phyloP scores from a whole-genome alignment of 2,888 invertebrate species.

The Penaeus monodon region DNA sequence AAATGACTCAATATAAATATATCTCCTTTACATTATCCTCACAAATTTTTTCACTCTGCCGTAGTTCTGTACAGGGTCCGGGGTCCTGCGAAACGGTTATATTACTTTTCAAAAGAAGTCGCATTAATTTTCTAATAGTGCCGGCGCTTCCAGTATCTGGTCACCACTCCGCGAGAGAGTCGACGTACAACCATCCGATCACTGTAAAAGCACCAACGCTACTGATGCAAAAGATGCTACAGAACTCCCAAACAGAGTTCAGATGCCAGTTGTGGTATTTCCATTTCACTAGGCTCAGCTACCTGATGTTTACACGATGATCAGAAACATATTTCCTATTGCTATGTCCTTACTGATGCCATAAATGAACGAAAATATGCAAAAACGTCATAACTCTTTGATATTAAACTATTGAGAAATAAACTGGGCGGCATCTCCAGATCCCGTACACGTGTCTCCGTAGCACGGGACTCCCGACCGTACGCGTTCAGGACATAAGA shows the following conservation, averaged over 20 bases:
- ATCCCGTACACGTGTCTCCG: conserved; percentile 41
- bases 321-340: not conserved
- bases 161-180: conserved; percentile 8
- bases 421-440: conserved; percentile 4
- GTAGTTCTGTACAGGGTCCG: too few relatives aligned
- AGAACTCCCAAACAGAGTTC: conserved; percentile 33
- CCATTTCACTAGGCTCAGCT: not conserved
- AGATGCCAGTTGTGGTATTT: conserved; percentile 35
- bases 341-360: not conserved
- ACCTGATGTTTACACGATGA: not conserved
- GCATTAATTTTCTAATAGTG: too few relatives aligned
- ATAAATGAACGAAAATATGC: not conserved
- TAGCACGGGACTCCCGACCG: conserved; percentile 9
- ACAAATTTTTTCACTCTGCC: not conserved
- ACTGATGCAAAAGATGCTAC: conserved; percentile 47
- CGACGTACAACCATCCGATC: conserved; percentile 22
- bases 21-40: not conserved
- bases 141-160: too few relatives aligned
- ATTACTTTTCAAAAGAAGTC: too few relatives aligned
- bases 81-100: too few relatives aligned
- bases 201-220: conserved; percentile 44
- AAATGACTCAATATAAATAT: conserved; percentile 20
- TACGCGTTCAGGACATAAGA: conserved; percentile 1
- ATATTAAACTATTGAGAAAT: too few relatives aligned
- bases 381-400: not conserved